Evolutionary conservation across 1,140 invertebrate species (phyloP).

Genomic region (Platyscapa corneri): DNA sequence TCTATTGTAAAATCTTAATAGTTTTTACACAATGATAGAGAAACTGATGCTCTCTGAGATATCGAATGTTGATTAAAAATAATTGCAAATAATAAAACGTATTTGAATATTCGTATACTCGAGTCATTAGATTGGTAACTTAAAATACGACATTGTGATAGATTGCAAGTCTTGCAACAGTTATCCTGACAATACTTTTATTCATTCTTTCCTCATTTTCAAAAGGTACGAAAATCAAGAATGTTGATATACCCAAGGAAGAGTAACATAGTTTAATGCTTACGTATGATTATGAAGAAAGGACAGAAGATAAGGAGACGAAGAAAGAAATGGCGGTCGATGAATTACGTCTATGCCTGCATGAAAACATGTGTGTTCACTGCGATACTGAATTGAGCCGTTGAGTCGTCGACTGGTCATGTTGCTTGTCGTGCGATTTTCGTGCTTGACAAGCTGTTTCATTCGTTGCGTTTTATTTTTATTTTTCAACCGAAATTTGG

Average conservation of each 20-base stretch:
- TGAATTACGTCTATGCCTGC: neutral
- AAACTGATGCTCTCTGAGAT: too few relatives aligned
- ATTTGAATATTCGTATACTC: too few relatives aligned
- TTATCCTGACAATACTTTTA: neutral
- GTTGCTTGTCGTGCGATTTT: slow-evolving; percentile 8
- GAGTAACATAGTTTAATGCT: neutral
- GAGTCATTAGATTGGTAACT: neutral
- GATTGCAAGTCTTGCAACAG: neutral
- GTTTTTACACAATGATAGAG: too few relatives aligned
- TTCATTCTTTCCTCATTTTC: neutral
- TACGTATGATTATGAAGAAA: neutral
- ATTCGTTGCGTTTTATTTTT: neutral
- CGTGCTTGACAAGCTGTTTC: neutral
- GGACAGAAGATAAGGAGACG: neutral
- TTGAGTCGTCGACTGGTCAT: too few relatives aligned
- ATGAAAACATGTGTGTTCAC: neutral
- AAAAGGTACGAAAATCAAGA: neutral
- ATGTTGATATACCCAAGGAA: neutral
- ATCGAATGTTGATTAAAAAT: too few relatives aligned
- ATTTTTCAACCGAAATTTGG: too few relatives aligned
- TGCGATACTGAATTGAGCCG: neutral
- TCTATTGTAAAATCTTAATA: too few relatives aligned
- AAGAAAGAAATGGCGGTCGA: slow-evolving; percentile 8
- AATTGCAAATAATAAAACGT: too few relatives aligned
- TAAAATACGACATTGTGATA: neutral